Evolutionary conservation across 1,140 invertebrate species (phyloP).

Genomic region (Leptopilina clavipes): DNA sequence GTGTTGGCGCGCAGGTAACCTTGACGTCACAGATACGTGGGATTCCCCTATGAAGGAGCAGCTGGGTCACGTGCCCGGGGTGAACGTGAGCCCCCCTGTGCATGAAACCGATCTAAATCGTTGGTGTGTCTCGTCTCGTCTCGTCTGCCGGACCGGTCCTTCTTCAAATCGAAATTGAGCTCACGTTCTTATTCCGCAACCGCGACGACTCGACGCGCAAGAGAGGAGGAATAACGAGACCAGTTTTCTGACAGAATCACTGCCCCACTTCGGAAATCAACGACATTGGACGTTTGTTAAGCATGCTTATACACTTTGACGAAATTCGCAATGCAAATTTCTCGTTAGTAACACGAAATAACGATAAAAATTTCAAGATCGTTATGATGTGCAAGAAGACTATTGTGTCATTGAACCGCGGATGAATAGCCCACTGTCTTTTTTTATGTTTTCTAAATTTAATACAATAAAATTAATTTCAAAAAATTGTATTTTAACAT

Average conservation of each 20-base stretch:
- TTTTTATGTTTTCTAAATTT: too few species aligned
- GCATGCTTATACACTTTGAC: not conserved
- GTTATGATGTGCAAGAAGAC: not conserved
- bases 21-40: slow-evolving; percentile 24
- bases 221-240: not conserved
- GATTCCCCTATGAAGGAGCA: slow-evolving; percentile 18
- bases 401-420: not conserved
- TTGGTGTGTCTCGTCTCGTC: not conserved
- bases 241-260: slow-evolving; percentile 14
- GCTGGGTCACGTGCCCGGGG: slow-evolving; percentile 28
- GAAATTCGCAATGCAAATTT: slow-evolving; percentile 31
- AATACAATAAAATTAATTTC: too few species aligned
- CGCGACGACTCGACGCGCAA: not conserved
- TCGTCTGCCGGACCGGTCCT: slow-evolving; percentile 21
- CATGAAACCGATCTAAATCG: slow-evolving; percentile 21
- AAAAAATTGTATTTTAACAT: too few species aligned
- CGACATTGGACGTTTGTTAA: not conserved
- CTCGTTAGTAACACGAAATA: not conserved
- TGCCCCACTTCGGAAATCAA: not conserved
- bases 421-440: too few species aligned
- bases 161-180: slow-evolving; percentile 27
- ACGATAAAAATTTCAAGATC: not conserved
- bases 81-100: not conserved
- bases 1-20: slow-evolving; percentile 10
- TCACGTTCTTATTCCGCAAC: slow-evolving; percentile 32